Conservation (phyloP, 1,140 invertebrate species). For the Trachelipus rathkii region DNA sequence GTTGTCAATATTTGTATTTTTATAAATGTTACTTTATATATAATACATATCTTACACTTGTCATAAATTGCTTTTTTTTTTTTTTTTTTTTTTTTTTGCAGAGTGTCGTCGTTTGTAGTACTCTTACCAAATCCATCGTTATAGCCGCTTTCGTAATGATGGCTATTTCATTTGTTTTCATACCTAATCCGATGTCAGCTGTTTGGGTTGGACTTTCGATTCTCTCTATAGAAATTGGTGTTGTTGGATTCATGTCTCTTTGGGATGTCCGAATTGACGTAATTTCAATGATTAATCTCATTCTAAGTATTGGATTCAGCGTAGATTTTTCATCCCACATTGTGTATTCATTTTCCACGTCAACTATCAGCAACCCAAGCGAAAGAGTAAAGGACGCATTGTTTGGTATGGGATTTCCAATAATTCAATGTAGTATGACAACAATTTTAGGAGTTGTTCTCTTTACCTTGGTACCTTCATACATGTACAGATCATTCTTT, state of each 20-base stretch:
- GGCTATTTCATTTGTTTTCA: constrained; percentile 89
- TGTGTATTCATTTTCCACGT: constrained; percentile 94
- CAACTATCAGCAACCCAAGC: constrained; percentile 64
- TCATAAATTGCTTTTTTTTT: too few species aligned
- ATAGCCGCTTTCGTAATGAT: constrained; percentile 92
- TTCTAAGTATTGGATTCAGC: constrained; percentile 97
- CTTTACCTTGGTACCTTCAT: constrained; percentile 82
- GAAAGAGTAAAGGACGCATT: constrained; percentile 81
- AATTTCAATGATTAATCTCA: constrained; percentile 97
- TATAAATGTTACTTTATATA: too few species aligned
- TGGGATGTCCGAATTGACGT: constrained; percentile 94
- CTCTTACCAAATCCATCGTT: constrained; percentile 86
- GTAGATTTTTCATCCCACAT: constrained; percentile 97
- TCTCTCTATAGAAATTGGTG: constrained; percentile 90
- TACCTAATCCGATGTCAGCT: constrained; percentile 87
- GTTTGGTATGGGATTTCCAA: constrained; percentile 84
- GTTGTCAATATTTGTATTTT: too few species aligned
- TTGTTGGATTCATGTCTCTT: constrained; percentile 91
- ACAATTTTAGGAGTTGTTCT: constrained; percentile 87
- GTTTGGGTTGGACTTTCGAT: constrained; percentile 93
- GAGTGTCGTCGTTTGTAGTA: constrained; percentile 86
- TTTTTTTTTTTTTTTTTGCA: constrained; percentile 55
- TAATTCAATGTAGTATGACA: constrained; percentile 87
- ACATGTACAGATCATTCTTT: constrained; percentile 97
- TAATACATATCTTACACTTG: too few species aligned